Conservation (phyloP, 2,888 invertebrate genomes). For the Yponomeuta cagnagella region DNA sequence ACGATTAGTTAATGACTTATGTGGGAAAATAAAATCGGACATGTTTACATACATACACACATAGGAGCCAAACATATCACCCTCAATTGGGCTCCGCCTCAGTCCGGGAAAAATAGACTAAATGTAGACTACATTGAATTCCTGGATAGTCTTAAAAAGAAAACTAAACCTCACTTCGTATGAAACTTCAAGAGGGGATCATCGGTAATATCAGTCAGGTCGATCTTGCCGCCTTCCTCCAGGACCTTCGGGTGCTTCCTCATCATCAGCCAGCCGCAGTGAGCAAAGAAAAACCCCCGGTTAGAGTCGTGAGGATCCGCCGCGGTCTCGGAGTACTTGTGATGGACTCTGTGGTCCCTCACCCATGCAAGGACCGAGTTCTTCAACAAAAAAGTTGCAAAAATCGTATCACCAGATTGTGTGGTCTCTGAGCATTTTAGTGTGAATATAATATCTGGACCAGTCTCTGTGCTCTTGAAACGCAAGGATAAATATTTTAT, state of each 20-base stretch:
- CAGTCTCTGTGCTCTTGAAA: too few species aligned
- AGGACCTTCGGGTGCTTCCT: constrained; percentile 91
- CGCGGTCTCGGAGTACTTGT: constrained; percentile 84
- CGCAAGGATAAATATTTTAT: too few species aligned
- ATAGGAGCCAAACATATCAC: too few species aligned
- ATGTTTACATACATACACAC: too few species aligned
- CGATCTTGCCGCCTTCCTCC: constrained; percentile 83
- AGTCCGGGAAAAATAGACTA: too few species aligned
- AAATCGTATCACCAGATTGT: background rate
- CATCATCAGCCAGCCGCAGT: constrained; percentile 95
- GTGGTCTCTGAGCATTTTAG: background rate
- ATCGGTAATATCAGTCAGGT: constrained; percentile 85
- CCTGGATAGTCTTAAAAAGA: background rate
- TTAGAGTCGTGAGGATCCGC: constrained; percentile 89
- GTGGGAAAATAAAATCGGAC: too few species aligned
- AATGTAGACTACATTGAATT: too few species aligned
- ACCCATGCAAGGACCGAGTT: constrained; percentile 84
- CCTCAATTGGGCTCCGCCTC: too few species aligned
- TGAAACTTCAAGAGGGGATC: constrained; percentile 89
- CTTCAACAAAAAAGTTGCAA: constrained; percentile 43
- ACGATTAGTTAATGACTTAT: too few species aligned
- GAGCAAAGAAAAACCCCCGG: constrained; percentile 93
- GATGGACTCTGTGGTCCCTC: constrained; percentile 84
- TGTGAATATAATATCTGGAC: too few species aligned
- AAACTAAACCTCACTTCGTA: constrained; percentile 75